Base-by-base conservation (phyloP, 2,888 invertebrate species). In the Phengaris alcon region DNA sequence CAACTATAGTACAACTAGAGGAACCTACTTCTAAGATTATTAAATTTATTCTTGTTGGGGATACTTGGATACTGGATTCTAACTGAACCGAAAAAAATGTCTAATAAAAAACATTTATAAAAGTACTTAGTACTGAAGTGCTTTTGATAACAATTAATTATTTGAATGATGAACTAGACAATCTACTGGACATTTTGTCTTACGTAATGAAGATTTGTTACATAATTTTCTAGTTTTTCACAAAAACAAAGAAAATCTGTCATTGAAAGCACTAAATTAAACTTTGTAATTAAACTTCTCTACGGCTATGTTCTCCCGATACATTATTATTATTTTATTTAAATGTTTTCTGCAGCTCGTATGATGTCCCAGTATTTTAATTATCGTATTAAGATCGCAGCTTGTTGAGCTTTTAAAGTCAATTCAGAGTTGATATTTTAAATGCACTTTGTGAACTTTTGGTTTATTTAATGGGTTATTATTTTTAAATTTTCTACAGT, bases 321-420 rank as follows among this genome's bases (percentile, higher is more conserved):
- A 77, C 76, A 77, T 87, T 85, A 88, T 88, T 89, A 88, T 90
- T 90, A 86, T 88, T 88, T 88, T 87, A 87, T 88, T 87, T 87
- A 87, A 89, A 87, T 85, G 82, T 82, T 80, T 77, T 77, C 81
- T 79, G 79, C 79, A 35, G 6, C 2, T 15, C 35, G 64, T 77
- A 82, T 90, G 84, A 2, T 12, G 6, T 78, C 90, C 88, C 89
- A 80, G 89, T 90, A 77, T 69, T 64, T 75, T 8, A 59, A 64
- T 54, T 52, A 52, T 52, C 48, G 48, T 59, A 51, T 59, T 15
- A 55, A 57, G 64, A 64, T 44, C 35, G 35, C 64, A 7, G 48
- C 48, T 48, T 8, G 8, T 7, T 48, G 48, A 48, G 48, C 8
- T 48, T 35, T 35, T 35, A 35, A 35, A 35, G 35, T 35, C 22